Evolutionary conservation across 2,888 invertebrate species (phyloP), one percentile per base, ranked within the genome.

Genomic region (Heliconius erato): DNA sequence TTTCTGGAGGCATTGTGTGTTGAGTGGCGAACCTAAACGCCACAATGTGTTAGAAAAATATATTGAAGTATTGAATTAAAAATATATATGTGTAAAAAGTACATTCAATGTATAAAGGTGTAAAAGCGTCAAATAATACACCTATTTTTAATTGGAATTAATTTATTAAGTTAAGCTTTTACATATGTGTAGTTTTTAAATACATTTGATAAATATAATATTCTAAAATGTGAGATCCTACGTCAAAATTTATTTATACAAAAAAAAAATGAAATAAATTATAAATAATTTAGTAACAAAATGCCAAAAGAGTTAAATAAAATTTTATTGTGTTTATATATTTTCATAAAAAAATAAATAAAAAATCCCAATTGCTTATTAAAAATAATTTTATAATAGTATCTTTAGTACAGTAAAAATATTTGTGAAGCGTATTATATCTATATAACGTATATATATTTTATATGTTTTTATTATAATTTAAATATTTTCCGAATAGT

Each of bases 81-180:
- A 11, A 40, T 2, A 40, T 40, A 11, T 40, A 11, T 40, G 49
- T 49, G 16, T 49, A 16, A 49, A 49, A 16, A 49, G 49, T 16
- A 49, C 5, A 49, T 49, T 49, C 23, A 23, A 59, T 23, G 23
- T 26, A 67, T 67, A 67, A 67, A 28, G 14, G n/a, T 65, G 26
- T 16, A 59, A 9, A 23, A 3, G 11, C 4, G 4, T 26, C 12
- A 44, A 72, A 72, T 72, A 72, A 72, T 12, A 72, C 44, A 26
- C 16, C 40, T 26, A 44, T 44, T 44, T 40, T 26, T 44, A 26
- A 16, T 44, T 16, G 14, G 26, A 72, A 12, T 12, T 26, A 3
- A 72, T 72, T 16, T 72, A 72, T 72, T 26, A 9, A 69, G 40
- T 23, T 69, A 72, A 44, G 44, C 71, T 44, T 72, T 44, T 44